Evolutionary conservation across 2,888 invertebrate species (phyloP), one percentile per base, ranked within the genome.

Genomic region (Caenorhabditis becei): DNA sequence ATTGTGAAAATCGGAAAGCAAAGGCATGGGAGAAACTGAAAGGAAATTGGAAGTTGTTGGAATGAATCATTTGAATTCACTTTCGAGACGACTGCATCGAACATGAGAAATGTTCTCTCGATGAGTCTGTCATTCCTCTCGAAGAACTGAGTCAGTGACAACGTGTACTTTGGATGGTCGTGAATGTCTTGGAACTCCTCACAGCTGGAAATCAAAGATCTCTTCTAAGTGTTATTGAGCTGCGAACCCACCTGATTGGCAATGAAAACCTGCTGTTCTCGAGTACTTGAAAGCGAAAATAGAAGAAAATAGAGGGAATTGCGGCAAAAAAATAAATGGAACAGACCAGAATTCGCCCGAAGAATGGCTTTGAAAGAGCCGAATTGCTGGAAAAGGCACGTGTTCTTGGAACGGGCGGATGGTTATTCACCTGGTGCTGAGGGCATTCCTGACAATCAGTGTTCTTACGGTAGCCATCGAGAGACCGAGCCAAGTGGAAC

Each of bases 21-120:
- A 1, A 72, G 35, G 10, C 72, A 72, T 1, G 72, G 72, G 8
- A 72, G 63, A 24, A 72, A 72, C 71, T 71, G 61, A 24, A 70
- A 54, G 14, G 23, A 24, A 32, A 32, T 47, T 47, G 32, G 32
- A 32, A 32, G 32, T 10, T 7, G 32, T 32, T 32, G 5, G 5
- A 10, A 32, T 32, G 4, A 32, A 4, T 32, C 32, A 32, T 32
- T 32, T 32, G 32, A 10, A 32, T 41, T 47, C n/a, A 70, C 70
- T 26, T 62, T 71, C n/a, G 62, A 62, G 2, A 63, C 28, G 8
- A 72, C 54, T 7, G 63, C 72, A 47, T 72, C 72, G 11, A 72
- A 32, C 63, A 72, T 72, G 0, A 56, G 24, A 26, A 54, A 72
- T 0, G n/a, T 28, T 47, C 72, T 47, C 5, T 56, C 5, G 26